A percentile compares a stretch with the other conserved stretches of the same genome.
Conservation (phyloP, 2,797 vertebrate genomes). For the Enteromius radiatus region DNA sequence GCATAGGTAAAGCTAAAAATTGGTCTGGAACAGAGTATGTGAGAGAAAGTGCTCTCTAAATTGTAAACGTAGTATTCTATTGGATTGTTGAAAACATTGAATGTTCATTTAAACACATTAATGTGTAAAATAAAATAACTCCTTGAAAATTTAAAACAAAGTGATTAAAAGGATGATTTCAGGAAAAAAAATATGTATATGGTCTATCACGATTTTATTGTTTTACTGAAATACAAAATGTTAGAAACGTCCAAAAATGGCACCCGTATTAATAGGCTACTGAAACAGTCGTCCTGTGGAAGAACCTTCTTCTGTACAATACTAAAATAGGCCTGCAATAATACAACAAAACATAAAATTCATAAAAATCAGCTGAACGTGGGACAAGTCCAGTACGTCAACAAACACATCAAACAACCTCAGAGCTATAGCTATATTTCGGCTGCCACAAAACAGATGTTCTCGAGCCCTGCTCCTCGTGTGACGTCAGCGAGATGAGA, state of each 20-base stretch:
- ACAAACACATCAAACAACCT: not conserved
- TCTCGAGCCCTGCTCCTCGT: constrained; percentile 54
- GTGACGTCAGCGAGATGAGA: constrained; percentile 81
- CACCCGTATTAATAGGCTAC: not conserved
- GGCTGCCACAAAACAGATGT: constrained; percentile 23
- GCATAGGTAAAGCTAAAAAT: not conserved
- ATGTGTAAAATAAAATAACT: no score
- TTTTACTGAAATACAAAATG: not conserved
- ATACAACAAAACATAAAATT: not conserved
- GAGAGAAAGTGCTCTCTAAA: not conserved
- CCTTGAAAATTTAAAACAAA: no score
- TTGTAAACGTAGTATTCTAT: no score
- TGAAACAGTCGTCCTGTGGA: not conserved
- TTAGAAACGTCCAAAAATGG: not conserved
- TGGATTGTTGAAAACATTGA: no score
- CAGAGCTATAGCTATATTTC: constrained; percentile 7
- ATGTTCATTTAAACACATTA: no score
- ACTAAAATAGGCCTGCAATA: not conserved
- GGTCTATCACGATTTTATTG: not conserved
- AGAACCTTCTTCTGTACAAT: not conserved
- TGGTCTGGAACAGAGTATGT: not conserved
- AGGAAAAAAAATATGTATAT: no score
- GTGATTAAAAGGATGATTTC: no score
- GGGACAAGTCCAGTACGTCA: not conserved
- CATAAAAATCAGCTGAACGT: not conserved